Conservation (phyloP, 2,797 vertebrate species). For the Falco concolor region DNA sequence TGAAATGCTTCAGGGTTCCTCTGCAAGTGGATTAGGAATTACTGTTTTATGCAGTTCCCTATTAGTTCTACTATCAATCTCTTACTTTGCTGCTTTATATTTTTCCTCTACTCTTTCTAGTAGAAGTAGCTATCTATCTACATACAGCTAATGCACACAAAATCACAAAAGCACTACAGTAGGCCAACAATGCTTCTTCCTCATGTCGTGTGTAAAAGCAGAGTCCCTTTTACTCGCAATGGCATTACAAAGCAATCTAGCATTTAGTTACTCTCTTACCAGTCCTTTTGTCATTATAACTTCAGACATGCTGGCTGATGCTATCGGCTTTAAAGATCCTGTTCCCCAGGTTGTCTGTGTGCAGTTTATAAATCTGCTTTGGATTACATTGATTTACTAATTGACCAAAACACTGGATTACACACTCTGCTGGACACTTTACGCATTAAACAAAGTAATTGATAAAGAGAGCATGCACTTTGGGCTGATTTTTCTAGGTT, state of each 20-base stretch:
- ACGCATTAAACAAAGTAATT: not conserved
- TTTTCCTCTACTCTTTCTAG: not conserved
- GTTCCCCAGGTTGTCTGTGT: not conserved
- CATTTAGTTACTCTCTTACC: constrained; percentile 13
- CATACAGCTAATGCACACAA: not conserved
- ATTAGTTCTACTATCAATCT: not conserved
- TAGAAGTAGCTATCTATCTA: not conserved
- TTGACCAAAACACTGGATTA: constrained; percentile 61
- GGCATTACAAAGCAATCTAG: not conserved
- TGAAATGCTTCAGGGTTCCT: not conserved
- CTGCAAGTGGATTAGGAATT: not conserved
- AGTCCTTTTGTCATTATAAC: constrained; percentile 1
- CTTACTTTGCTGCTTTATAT: not conserved
- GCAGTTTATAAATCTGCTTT: constrained; percentile 45
- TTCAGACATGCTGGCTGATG: not conserved
- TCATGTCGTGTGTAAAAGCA: not conserved
- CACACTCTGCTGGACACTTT: constrained; percentile 44
- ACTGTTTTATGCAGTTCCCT: not conserved
- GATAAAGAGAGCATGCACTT: not conserved
- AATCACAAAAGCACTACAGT: not conserved
- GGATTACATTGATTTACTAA: constrained; percentile 58
- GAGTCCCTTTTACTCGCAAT: not conserved
- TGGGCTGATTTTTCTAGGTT: not conserved
- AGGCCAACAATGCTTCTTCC: not conserved
- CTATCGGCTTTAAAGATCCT: not conserved